Evolutionary conservation across 2,797 vertebrate species (phyloP), one percentile per base, ranked within the genome.

Genomic region (Clarias pachynema): DNA sequence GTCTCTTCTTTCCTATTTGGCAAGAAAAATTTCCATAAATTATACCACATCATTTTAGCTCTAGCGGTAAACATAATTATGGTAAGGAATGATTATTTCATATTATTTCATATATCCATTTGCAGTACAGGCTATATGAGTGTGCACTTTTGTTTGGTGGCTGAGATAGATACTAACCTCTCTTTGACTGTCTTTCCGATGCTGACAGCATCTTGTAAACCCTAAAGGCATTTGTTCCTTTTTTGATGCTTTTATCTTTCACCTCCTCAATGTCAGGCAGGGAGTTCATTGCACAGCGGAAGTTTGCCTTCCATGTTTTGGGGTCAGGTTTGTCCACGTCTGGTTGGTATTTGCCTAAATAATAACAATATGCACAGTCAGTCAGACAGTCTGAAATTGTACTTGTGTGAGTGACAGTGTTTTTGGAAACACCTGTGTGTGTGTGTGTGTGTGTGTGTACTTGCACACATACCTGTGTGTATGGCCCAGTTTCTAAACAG

Each of bases 281-380:
- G n/a, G 98, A 99, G 95, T 99, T 99, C 98, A 99, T 99, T 70
- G 98, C 98, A 88, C 98, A 99, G 81, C 98, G 97, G 90, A 99
- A 99, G 89, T 99, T 99, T 3, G 98, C 98, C 86, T 99, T 99
- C 98, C 98, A 99, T 0, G 98, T 99, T 93, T 99, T 99, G 31
- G 98, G 98, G 90, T 99, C 98, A 0, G 97, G 96, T 77, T 97
- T 98, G 91, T 99, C 97, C 26, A 96, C 90, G 34, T 95, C 97
- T 14, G 94, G 96, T 87, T 98, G 97, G 92, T 95, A 99, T 92
- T 99, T 99, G 86, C 98, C 98, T 97, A 89, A 82, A 85, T 79
- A 65, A 82, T 3, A 53, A 53, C 49, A 53, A 53, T 14, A 53
- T 53, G 44, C 44, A 49, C 26, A 34, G 6, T n/a, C 34, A 31